Conservation (phyloP, 2,797 vertebrate genomes). For the Cossypha polioptera region DNA sequence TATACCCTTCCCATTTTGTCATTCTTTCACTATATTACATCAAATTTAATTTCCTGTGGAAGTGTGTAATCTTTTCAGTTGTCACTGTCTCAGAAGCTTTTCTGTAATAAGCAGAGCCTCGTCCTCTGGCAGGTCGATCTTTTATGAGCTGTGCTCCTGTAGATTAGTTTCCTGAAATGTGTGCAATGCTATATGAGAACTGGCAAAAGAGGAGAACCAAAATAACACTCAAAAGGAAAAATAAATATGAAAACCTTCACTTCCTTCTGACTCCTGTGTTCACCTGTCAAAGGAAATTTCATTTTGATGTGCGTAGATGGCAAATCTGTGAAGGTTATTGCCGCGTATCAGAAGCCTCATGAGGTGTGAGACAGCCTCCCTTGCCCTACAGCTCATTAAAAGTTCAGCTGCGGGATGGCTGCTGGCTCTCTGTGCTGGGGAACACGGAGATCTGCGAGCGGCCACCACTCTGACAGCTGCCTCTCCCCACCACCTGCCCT, state of each 20-base stretch:
- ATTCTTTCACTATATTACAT: constrained; percentile 33
- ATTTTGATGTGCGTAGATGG: background rate
- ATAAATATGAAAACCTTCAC: background rate
- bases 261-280: background rate
- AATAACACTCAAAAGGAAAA: constrained; percentile 14
- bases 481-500: background rate
- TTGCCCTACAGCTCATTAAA: constrained; percentile 1
- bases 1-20: constrained; percentile 30
- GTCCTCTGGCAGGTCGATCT: background rate
- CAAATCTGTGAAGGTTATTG: background rate
- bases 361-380: background rate
- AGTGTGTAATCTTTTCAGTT: constrained; percentile 33
- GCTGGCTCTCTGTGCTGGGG: background rate
- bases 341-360: background rate
- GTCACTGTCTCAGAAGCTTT: constrained; percentile 34
- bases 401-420: background rate
- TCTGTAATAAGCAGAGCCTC: constrained; percentile 39
- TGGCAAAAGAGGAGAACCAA: constrained; percentile 1
- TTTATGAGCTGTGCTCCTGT: constrained; percentile 25
- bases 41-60: constrained; percentile 65
- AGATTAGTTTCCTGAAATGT: constrained; percentile 47
- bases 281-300: background rate
- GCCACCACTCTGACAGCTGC: background rate
- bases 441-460: background rate
- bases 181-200: background rate